phyloP scores from a whole-genome alignment of 2,888 invertebrate species.

The Mycalesis mineus region DNA sequence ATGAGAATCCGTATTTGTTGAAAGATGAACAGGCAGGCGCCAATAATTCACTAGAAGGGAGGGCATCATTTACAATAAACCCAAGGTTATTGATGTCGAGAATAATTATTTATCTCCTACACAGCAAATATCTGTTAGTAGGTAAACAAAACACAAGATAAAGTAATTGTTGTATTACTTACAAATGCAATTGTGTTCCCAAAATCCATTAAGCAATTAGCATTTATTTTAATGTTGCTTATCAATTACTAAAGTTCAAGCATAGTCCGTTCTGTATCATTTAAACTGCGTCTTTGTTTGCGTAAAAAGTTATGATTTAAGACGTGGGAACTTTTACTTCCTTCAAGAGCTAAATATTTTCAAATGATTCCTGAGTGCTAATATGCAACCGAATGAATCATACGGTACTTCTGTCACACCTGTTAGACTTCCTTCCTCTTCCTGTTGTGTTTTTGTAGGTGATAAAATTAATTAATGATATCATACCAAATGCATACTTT shows the following conservation, averaged over 20 bases:
- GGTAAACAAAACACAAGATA: slow-evolving; percentile 32
- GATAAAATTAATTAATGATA: too few species aligned
- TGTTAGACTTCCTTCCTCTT: too few species aligned
- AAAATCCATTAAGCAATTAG: slow-evolving; percentile 1
- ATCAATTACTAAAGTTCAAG: background rate
- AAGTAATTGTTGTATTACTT: slow-evolving; percentile 6
- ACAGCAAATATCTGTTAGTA: slow-evolving; percentile 38
- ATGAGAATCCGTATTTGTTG: background rate
- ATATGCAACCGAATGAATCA: too few species aligned
- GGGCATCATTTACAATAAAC: slow-evolving; percentile 22
- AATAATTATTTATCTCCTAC: slow-evolving; percentile 62
- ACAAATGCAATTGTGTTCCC: slow-evolving; percentile 6
- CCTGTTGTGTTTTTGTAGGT: too few species aligned
- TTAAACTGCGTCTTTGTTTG: too few species aligned
- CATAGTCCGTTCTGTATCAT: background rate
- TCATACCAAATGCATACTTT: too few species aligned
- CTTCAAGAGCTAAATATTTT: too few species aligned
- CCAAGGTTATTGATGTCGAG: slow-evolving; percentile 47
- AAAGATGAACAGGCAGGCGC: slow-evolving; percentile 6
- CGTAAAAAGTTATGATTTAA: too few species aligned
- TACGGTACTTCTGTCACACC: too few species aligned
- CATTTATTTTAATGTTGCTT: background rate
- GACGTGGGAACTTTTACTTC: too few species aligned
- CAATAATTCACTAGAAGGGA: slow-evolving; percentile 15
- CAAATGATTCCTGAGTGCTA: too few species aligned